Conservation (phyloP, 2,113 vertebrate species). For the Anthoscopus minutus region DNA sequence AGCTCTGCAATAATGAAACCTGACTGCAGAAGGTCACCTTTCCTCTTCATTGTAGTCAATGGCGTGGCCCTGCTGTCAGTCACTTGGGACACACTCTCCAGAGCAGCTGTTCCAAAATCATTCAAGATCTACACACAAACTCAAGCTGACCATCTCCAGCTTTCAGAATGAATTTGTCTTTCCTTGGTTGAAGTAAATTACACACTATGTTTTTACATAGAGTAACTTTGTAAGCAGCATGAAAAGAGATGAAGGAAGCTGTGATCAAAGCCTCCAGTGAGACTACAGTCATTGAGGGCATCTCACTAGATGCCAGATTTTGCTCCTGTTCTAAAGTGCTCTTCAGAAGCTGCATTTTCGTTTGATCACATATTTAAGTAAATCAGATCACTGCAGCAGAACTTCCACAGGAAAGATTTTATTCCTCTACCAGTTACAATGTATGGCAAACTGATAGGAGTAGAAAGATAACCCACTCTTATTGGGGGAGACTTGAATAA, state of each 20-base stretch:
- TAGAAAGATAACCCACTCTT: background rate
- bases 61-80: background rate
- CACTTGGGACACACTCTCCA: background rate
- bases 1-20: background rate
- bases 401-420: background rate
- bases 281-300: background rate
- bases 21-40: background rate
- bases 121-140: background rate
- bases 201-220: background rate
- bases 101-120: background rate
- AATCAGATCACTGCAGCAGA: background rate
- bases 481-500: background rate
- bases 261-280: background rate
- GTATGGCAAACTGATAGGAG: background rate
- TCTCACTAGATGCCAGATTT: background rate
- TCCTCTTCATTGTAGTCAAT: background rate
- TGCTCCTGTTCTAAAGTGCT: background rate
- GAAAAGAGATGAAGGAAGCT: background rate
- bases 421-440: background rate
- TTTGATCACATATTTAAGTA: slow-evolving; percentile 8
- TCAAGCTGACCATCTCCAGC: background rate
- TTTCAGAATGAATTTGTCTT: background rate
- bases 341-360: background rate
- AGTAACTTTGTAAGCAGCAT: background rate
- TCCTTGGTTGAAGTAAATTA: background rate